Evolutionary conservation across 2,797 vertebrate species (phyloP).

Genomic region (Huso huso): DNA sequence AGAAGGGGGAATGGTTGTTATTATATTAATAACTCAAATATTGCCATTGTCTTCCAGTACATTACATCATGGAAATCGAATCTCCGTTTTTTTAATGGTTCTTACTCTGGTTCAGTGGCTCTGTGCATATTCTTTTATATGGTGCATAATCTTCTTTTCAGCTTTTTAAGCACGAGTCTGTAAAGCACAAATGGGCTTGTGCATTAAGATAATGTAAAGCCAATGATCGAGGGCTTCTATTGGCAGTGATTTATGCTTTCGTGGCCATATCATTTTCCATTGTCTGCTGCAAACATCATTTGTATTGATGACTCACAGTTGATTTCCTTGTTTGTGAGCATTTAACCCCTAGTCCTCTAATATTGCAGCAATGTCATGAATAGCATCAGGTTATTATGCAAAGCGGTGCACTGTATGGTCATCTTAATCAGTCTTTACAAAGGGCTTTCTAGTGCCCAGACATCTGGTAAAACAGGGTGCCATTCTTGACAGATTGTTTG

Average conservation of each 20-base stretch:
- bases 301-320: neutral
- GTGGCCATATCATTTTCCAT: conserved; percentile 8
- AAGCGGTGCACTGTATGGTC: conserved; percentile 1
- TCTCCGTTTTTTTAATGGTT: conserved; percentile 11
- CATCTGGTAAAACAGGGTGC: too few relatives aligned
- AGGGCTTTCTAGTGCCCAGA: neutral
- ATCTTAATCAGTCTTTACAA: conserved; percentile 1
- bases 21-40: conserved; percentile 10
- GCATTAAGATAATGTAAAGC: conserved; percentile 10
- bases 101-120: conserved; percentile 6
- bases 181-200: conserved; percentile 1
- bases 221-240: neutral
- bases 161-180: neutral
- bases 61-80: conserved; percentile 7
- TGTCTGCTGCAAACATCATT: conserved; percentile 6
- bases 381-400: conserved; percentile 15
- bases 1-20: neutral
- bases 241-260: neutral
- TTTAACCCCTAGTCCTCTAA: neutral
- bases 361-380: conserved; percentile 7
- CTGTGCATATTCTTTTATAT: conserved; percentile 12
- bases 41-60: conserved; percentile 7
- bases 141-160: conserved; percentile 6
- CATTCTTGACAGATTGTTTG: too few relatives aligned
- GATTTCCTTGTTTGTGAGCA: conserved; percentile 6